Conservation (phyloP, 2,113 vertebrate genomes). For the Psittacus erithacus region DNA sequence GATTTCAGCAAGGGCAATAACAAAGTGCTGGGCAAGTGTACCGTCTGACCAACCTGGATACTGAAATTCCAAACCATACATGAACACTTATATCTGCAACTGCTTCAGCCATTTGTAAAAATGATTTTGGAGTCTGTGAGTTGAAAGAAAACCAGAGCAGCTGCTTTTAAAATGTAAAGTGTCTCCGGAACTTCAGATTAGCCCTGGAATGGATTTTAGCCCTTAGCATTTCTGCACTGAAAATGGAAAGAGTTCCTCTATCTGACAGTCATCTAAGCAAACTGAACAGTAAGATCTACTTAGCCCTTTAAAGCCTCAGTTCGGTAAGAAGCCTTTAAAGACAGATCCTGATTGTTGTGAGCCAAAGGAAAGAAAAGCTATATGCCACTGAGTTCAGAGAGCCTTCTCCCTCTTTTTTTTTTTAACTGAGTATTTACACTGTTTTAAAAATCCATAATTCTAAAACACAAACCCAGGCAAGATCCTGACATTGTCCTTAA, state of each 20-base stretch:
- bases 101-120: background rate
- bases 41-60: background rate
- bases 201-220: slow-evolving; percentile 48
- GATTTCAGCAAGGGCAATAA: background rate
- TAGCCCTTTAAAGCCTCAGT: slow-evolving; percentile 58
- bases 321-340: slow-evolving; percentile 17
- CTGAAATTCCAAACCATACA: background rate
- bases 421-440: background rate
- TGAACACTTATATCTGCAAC: background rate
- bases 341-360: background rate
- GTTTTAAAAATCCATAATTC: background rate
- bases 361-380: background rate
- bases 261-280: background rate
- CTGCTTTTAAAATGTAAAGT: background rate
- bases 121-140: background rate
- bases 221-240: slow-evolving; percentile 36
- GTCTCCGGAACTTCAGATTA: background rate
- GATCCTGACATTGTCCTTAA: background rate
- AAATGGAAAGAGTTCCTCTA: background rate
- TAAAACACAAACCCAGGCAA: background rate
- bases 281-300: background rate
- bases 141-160: background rate
- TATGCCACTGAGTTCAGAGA: background rate
- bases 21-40: background rate
- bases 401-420: background rate